Conservation (phyloP, 2,797 vertebrate genomes). For the Danio tinwini region DNA sequence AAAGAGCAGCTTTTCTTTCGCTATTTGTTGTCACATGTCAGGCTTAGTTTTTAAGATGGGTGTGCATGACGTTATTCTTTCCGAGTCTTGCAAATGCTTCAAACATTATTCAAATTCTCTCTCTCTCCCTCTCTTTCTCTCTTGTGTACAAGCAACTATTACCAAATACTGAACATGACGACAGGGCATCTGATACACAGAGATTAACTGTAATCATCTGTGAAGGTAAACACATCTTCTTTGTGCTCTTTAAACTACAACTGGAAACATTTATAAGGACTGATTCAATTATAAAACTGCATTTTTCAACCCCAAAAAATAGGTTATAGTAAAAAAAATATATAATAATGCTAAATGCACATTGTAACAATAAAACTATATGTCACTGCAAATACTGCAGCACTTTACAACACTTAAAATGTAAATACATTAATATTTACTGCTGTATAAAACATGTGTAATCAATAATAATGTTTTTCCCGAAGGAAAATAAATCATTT, state of each 20-base stretch:
- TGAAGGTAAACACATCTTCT: not conserved
- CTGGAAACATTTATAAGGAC: not conserved
- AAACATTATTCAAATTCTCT: conserved; percentile 18
- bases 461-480: too few relatives aligned
- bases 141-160: not conserved
- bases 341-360: too few relatives aligned
- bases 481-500: too few relatives aligned
- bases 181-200: not conserved
- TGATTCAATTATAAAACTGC: not conserved
- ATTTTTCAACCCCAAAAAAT: not conserved
- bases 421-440: not conserved
- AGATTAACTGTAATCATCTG: not conserved
- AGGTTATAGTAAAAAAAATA: not conserved
- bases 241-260: not conserved
- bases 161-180: not conserved
- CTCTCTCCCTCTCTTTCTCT: not conserved
- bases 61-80: conserved; percentile 53
- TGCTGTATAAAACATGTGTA: not conserved
- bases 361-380: not conserved
- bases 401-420: not conserved
- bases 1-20: conserved; percentile 28
- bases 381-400: not conserved
- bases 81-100: conserved; percentile 25
- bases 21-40: conserved; percentile 52
- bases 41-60: conserved; percentile 52